Conservation (phyloP, 2,797 vertebrate genomes). For the Thamnophis elegans region DNA sequence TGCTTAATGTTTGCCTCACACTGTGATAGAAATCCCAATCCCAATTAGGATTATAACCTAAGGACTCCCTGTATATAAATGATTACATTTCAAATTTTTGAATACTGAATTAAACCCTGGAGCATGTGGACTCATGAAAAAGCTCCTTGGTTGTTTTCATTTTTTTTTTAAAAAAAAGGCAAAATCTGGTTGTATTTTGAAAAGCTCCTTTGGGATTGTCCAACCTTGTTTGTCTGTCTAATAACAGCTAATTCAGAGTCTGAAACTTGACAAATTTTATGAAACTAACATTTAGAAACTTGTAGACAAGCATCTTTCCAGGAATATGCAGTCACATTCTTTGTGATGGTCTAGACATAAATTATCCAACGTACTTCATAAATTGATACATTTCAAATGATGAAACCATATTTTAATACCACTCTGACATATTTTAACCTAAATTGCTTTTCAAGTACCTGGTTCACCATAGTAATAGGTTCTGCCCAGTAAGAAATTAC, state of each 20-base stretch:
- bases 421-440: not conserved
- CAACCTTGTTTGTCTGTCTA: not conserved
- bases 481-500: not conserved
- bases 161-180: not conserved
- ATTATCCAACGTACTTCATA: not conserved
- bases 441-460: not conserved
- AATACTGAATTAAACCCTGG: not conserved
- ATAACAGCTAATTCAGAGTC: not conserved
- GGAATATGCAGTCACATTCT: not conserved
- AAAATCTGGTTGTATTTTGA: not conserved
- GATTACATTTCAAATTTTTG: not conserved
- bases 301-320: not conserved
- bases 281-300: not conserved
- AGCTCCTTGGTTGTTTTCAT: not conserved
- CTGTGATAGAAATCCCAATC: not conserved
- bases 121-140: not conserved
- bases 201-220: not conserved
- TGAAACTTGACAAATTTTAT: not conserved
- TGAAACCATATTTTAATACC: not conserved
- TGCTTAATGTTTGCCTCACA: not conserved
- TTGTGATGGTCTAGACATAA: not conserved
- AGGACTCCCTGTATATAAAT: not conserved
- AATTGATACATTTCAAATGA: not conserved
- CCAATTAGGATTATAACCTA: not conserved
- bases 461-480: not conserved